A percentile compares a stretch with the other conserved stretches of the same genome.
These are phyloP conservation scores for Mesocricetus auratus DNA, from an alignment of 2,113 vertebrate species.

Conservation along the genomic window DNA sequence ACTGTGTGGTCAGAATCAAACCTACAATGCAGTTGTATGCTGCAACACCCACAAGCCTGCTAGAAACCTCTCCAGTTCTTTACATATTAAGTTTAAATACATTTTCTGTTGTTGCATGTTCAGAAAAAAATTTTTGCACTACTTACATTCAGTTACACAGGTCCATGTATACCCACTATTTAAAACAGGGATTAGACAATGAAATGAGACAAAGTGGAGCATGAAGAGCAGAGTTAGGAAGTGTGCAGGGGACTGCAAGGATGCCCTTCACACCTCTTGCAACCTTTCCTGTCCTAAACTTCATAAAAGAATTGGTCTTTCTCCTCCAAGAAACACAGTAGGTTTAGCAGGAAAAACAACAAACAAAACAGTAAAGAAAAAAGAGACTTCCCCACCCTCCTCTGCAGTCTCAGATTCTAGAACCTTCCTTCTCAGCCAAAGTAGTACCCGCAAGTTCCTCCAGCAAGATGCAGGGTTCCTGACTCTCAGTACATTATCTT, in stretches of 20 bases:
- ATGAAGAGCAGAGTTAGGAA: neutral
- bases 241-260: neutral
- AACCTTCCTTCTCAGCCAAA: neutral
- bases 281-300: neutral
- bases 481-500: neutral
- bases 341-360: neutral
- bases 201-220: neutral
- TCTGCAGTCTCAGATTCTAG: neutral
- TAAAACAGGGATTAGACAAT: neutral
- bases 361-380: neutral
- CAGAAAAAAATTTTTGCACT: no score
- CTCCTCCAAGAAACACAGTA: neutral
- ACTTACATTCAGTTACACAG: neutral
- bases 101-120: neutral
- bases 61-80: fast-evolving
- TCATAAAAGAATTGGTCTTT: neutral
- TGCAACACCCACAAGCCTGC: neutral
- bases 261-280: neutral
- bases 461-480: neutral
- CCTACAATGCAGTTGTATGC: neutral
- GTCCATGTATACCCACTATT: neutral
- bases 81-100: neutral
- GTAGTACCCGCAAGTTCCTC: neutral
- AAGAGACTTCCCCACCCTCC: neutral
- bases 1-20: neutral